Conservation (phyloP, 2,113 vertebrate species). For the Tympanuchus pallidicinctus region DNA sequence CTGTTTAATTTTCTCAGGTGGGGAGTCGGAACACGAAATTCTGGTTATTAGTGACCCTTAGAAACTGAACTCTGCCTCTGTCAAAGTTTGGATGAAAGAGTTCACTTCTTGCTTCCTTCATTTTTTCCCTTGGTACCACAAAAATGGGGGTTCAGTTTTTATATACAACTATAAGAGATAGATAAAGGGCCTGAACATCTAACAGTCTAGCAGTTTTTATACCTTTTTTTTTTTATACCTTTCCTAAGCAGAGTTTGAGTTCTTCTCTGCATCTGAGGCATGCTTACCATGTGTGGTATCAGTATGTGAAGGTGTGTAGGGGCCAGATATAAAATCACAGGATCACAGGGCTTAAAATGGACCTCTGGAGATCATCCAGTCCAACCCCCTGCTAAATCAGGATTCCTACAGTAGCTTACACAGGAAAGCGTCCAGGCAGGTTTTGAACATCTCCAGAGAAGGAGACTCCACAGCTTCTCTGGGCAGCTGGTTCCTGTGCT, state of each 20-base stretch:
- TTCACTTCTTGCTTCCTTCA: not conserved
- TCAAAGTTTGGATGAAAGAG: not conserved
- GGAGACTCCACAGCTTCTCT: not conserved
- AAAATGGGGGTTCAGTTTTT: not conserved
- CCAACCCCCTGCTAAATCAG: not conserved
- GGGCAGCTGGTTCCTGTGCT: not conserved
- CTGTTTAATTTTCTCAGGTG: slow-evolving; percentile 11
- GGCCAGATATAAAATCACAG: not conserved
- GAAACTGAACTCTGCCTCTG: not conserved
- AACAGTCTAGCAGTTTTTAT: not conserved
- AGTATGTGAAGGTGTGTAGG: not conserved
- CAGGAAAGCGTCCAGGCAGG: not conserved
- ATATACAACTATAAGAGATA: not conserved
- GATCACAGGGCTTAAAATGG: not conserved
- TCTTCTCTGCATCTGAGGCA: not conserved
- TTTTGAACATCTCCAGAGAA: not conserved
- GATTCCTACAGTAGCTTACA: not conserved
- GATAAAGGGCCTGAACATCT: not conserved
- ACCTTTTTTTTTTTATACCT: not conserved
- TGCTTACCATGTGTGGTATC: not conserved
- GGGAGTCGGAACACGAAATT: not conserved
- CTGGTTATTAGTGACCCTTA: not conserved
- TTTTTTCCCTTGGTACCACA: not conserved
- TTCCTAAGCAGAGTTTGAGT: not conserved
- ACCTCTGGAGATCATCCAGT: not conserved